Evolutionary conservation across 2,888 invertebrate genomes (phyloP).

Genomic region (Cosmopolites sordidus): DNA sequence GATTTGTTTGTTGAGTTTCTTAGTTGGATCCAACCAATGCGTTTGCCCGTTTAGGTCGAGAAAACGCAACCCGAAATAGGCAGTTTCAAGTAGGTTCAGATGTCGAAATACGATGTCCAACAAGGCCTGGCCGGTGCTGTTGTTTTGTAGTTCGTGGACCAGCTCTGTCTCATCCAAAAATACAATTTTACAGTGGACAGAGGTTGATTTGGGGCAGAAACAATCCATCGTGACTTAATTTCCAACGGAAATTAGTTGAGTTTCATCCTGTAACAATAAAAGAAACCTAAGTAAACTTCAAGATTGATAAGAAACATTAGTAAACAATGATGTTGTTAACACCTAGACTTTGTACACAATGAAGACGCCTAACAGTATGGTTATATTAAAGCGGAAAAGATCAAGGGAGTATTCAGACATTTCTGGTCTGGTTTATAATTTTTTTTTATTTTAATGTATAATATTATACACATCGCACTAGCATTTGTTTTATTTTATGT

Average conservation of each 20-base stretch:
- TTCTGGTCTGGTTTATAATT: too few relatives aligned
- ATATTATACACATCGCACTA: too few relatives aligned
- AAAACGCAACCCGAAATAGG: slow-evolving; percentile 92
- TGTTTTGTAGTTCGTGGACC: slow-evolving; percentile 85
- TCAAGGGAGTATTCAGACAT: too few relatives aligned
- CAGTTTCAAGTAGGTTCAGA: slow-evolving; percentile 90
- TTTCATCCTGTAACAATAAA: slow-evolving; percentile 11
- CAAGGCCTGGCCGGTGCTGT: slow-evolving; percentile 82
- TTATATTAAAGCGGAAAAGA: too few relatives aligned
- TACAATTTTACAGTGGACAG: slow-evolving; percentile 70
- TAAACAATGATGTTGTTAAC: too few relatives aligned
- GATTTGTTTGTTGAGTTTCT: slow-evolving; percentile 82
- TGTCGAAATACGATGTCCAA: slow-evolving; percentile 90
- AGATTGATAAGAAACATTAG: too few relatives aligned
- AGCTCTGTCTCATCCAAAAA: slow-evolving; percentile 87
- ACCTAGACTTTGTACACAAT: too few relatives aligned
- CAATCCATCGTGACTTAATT: slow-evolving; percentile 41
- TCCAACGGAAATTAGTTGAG: slow-evolving; percentile 13
- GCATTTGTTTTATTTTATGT: too few relatives aligned
- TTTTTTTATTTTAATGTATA: too few relatives aligned
- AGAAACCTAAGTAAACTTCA: background rate
- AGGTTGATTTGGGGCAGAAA: slow-evolving; percentile 44
- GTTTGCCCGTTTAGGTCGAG: slow-evolving; percentile 91
- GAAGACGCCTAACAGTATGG: too few relatives aligned
- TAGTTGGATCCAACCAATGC: slow-evolving; percentile 94